These are phyloP conservation scores for Desoria tigrina DNA, from an alignment of 2,888 invertebrate genomes.

Conservation along the genomic window DNA sequence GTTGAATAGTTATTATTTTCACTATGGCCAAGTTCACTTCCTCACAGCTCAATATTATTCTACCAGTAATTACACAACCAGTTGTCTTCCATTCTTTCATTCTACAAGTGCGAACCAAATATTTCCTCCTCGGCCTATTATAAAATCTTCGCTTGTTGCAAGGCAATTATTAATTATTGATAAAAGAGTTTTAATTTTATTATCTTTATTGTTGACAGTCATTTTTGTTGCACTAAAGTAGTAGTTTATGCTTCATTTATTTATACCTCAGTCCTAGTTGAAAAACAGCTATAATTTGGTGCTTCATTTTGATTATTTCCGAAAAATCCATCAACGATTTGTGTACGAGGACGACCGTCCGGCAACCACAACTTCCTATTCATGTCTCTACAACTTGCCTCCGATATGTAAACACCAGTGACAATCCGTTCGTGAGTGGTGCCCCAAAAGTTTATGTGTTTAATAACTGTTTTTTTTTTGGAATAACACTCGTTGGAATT, in stretches of 20 bases:
- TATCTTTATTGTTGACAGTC: background rate
- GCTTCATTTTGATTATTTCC: background rate
- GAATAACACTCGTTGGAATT: background rate
- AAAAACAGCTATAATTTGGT: background rate
- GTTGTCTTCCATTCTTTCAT: slow-evolving; percentile 9
- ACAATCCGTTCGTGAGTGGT: background rate
- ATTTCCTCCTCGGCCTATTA: background rate
- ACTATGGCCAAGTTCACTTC: slow-evolving; percentile 14
- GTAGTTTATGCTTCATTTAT: slow-evolving; percentile 9
- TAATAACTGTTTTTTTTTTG: background rate
- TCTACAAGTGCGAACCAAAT: slow-evolving; percentile 11
- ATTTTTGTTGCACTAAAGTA: background rate
- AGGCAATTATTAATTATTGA: slow-evolving; percentile 1
- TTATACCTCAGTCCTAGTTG: background rate
- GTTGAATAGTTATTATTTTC: background rate
- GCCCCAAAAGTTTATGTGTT: background rate
- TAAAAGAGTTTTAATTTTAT: background rate
- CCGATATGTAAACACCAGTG: background rate
- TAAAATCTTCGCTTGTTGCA: background rate
- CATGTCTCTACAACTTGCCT: slow-evolving; percentile 8
- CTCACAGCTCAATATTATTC: slow-evolving; percentile 9
- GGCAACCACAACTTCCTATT: background rate
- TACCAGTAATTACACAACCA: slow-evolving; percentile 13
- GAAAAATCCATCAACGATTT: slow-evolving; percentile 7
- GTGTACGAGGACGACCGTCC: background rate